Conservation (phyloP, 2,888 invertebrate genomes). For the Apotomis turbidana region DNA sequence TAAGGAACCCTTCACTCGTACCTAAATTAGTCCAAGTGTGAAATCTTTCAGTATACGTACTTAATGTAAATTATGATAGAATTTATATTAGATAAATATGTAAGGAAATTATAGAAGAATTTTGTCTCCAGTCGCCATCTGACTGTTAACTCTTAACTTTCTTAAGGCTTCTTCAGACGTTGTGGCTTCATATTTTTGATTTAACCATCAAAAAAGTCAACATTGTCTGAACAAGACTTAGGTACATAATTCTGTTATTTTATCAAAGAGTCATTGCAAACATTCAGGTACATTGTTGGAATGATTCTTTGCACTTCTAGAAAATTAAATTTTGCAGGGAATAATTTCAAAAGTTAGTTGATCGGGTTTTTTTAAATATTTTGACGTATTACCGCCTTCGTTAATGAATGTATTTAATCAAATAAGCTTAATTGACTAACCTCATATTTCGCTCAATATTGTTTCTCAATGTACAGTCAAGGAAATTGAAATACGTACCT, state of each 20-base stretch:
- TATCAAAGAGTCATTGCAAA: conserved; percentile 27
- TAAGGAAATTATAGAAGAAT: conserved; percentile 81
- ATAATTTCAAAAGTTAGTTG: too few species aligned
- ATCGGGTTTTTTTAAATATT: too few species aligned
- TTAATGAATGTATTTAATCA: background rate
- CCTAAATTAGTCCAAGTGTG: conserved; percentile 79
- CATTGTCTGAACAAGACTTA: conserved; percentile 62
- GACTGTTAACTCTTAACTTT: conserved; percentile 33
- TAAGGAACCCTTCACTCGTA: conserved; percentile 69
- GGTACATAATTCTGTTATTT: conserved; percentile 26
- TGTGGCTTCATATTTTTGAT: conserved; percentile 48
- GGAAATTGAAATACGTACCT: too few species aligned
- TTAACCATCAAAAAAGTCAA: conserved; percentile 45
- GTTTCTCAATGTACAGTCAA: too few species aligned
- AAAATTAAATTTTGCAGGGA: too few species aligned
- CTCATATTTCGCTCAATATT: background rate
- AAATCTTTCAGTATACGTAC: conserved; percentile 84
- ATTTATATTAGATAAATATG: conserved; percentile 81
- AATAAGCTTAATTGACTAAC: background rate
- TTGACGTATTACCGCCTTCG: too few species aligned
- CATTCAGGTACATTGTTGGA: conserved; percentile 22
- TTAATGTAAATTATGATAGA: conserved; percentile 83
- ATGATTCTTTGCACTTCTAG: conserved; percentile 20
- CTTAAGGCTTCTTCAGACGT: conserved; percentile 69
- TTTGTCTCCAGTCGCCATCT: conserved; percentile 72